phyloP scores from a whole-genome alignment of 2,888 invertebrate genomes.

The Xanthorhoe designata region DNA sequence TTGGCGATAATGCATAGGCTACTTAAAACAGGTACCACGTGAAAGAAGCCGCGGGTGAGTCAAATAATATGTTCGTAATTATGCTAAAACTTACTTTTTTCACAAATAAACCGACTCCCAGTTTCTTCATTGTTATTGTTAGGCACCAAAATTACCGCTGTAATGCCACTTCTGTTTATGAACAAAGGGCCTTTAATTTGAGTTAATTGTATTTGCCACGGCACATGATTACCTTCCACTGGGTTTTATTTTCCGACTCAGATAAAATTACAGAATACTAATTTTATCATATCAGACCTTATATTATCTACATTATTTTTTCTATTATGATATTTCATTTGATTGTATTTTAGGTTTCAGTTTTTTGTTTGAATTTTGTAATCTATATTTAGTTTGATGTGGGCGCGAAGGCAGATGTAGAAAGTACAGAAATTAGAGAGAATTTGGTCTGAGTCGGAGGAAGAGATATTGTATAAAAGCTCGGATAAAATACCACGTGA shows the following conservation, averaged over 20 bases:
- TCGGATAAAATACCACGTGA: neutral
- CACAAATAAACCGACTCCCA: slow-evolving; percentile 1
- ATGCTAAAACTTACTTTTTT: neutral
- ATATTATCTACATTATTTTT: slow-evolving; percentile 5
- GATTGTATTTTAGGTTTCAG: neutral
- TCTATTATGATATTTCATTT: neutral
- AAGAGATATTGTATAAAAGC: too few relatives aligned
- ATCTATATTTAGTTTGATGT: neutral
- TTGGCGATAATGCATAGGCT: too few relatives aligned
- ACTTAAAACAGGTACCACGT: too few relatives aligned
- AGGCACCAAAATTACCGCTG: slow-evolving; percentile 50
- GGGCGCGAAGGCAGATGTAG: neutral
- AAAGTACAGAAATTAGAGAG: neutral
- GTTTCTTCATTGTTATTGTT: slow-evolving; percentile 38
- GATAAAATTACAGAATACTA: slow-evolving; percentile 49
- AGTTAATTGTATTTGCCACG: slow-evolving; percentile 63
- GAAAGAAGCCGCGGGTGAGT: neutral
- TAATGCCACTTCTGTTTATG: slow-evolving; percentile 58
- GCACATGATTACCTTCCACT: slow-evolving; percentile 54
- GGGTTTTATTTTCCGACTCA: slow-evolving; percentile 54
- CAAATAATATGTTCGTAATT: neutral
- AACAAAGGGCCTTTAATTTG: slow-evolving; percentile 61
- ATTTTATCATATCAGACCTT: slow-evolving; percentile 44
- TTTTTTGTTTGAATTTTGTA: neutral
- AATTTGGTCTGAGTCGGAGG: too few relatives aligned